phyloP scores from a whole-genome alignment of 2,888 invertebrate genomes.

The Sarcophaga caerulescens region DNA sequence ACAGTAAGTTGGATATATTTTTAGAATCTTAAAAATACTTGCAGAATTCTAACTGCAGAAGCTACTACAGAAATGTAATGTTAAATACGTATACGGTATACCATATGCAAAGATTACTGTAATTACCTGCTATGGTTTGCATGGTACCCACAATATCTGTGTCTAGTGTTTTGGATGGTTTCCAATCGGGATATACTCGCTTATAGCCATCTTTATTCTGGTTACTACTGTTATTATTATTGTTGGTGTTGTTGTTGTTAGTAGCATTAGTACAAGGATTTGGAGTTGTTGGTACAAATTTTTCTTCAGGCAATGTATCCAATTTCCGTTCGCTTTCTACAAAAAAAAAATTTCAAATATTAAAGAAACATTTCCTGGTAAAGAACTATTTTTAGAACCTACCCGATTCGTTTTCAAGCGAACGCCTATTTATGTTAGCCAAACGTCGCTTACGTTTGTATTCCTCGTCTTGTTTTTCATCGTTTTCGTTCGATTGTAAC shows the following conservation, averaged over 20 bases:
- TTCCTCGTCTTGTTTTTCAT: slow-evolving; percentile 88
- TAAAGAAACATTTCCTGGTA: background rate
- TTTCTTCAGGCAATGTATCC: slow-evolving; percentile 89
- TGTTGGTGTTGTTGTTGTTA: slow-evolving; percentile 69
- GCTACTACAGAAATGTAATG: too few species aligned
- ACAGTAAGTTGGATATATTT: slow-evolving; percentile 47
- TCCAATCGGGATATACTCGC: slow-evolving; percentile 89
- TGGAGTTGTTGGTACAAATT: slow-evolving; percentile 77
- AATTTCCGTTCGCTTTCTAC: slow-evolving; percentile 89
- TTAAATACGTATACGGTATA: too few species aligned
- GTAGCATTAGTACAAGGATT: slow-evolving; percentile 79
- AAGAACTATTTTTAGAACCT: slow-evolving; percentile 50
- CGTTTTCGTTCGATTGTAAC: slow-evolving; percentile 93
- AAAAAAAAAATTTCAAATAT: background rate
- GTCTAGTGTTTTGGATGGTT: slow-evolving; percentile 89
- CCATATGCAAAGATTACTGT: background rate
- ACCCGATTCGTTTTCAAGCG: slow-evolving; percentile 94
- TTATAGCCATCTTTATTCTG: slow-evolving; percentile 82
- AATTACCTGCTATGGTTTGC: slow-evolving; percentile 91
- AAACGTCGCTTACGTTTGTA: slow-evolving; percentile 85
- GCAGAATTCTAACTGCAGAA: background rate
- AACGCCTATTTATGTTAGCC: slow-evolving; percentile 86
- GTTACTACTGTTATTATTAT: slow-evolving; percentile 58
- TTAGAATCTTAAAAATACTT: background rate
- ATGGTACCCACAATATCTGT: slow-evolving; percentile 92